Conservation (phyloP, 2,888 invertebrate species). For the Pheosia gnoma region DNA sequence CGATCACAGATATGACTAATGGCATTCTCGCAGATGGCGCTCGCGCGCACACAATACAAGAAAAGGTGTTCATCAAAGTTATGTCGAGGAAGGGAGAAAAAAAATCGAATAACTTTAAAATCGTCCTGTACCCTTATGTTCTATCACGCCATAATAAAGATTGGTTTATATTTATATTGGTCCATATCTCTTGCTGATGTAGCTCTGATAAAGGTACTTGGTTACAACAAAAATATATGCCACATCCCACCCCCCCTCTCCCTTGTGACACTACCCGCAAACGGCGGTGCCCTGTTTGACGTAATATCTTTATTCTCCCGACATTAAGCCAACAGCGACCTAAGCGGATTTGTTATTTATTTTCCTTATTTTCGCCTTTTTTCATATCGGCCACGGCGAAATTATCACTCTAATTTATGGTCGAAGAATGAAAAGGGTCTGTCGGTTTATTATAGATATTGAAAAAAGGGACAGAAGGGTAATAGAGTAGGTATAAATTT, state of each 20-base stretch:
- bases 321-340: conserved; percentile 35
- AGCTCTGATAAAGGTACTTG: too few species aligned
- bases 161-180: too few species aligned
- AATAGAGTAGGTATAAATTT: neutral
- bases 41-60: too few species aligned
- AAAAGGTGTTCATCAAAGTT: too few species aligned
- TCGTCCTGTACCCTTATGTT: too few species aligned
- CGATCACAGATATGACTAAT: too few species aligned
- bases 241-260: conserved; percentile 3
- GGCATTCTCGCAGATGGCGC: too few species aligned
- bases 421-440: conserved; percentile 15
- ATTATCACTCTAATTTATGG: conserved; percentile 26
- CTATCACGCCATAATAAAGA: too few species aligned
- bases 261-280: conserved; percentile 24
- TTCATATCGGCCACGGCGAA: conserved; percentile 23
- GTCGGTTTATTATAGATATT: conserved; percentile 1
- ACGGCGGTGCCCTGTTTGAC: conserved; percentile 30
- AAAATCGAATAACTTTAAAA: too few species aligned
- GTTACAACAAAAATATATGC: neutral
- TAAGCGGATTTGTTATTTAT: conserved; percentile 40
- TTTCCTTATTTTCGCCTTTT: conserved; percentile 28
- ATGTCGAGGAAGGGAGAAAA: too few species aligned
- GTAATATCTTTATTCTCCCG: conserved; percentile 34
- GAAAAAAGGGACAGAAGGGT: neutral
- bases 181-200: too few species aligned